These are phyloP conservation scores for Tachysurus fulvidraco DNA, from an alignment of 2,113 vertebrate species.

Conservation along the genomic window DNA sequence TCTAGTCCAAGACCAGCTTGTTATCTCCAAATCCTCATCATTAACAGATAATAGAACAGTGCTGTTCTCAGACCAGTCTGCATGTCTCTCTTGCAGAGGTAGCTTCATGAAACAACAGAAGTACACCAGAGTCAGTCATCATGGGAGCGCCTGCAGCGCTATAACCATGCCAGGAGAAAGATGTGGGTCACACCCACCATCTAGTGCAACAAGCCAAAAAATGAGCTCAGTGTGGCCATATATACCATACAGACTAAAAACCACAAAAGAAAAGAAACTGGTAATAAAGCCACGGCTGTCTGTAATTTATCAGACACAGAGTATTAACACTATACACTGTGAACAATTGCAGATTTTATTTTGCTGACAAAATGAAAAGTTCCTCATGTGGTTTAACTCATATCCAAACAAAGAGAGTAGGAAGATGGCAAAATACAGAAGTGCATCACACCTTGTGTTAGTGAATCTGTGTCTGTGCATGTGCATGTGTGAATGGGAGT, in stretches of 20 bases:
- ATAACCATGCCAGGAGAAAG: constrained; percentile 27
- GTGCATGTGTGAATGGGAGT: constrained; percentile 40
- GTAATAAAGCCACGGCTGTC: constrained; percentile 10
- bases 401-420: constrained; percentile 25
- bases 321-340: constrained; percentile 33
- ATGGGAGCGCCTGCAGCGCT: constrained; percentile 20
- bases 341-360: constrained; percentile 7
- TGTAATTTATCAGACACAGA: constrained; percentile 31
- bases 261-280: constrained; percentile 31
- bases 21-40: constrained; percentile 25
- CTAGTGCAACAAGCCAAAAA: constrained; percentile 39
- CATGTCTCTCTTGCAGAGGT: constrained; percentile 13
- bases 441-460: constrained; percentile 57
- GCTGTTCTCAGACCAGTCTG: constrained; percentile 20
- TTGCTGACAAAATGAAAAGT: constrained; percentile 26
- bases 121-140: constrained; percentile 13
- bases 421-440: constrained; percentile 43
- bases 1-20: constrained; percentile 12
- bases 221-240: constrained; percentile 39
- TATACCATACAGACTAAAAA: constrained; percentile 39
- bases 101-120: constrained; percentile 37
- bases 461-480: constrained; percentile 48
- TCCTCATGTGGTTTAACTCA: constrained; percentile 35
- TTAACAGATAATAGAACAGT: constrained; percentile 20
- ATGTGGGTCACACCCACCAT: constrained; percentile 38